Percentiles rank a stretch among this genome's conserved stretches.
These are phyloP conservation scores for Gracilinanus agilis DNA, from an alignment of 2,113 vertebrate genomes.

Conservation along the genomic window DNA sequence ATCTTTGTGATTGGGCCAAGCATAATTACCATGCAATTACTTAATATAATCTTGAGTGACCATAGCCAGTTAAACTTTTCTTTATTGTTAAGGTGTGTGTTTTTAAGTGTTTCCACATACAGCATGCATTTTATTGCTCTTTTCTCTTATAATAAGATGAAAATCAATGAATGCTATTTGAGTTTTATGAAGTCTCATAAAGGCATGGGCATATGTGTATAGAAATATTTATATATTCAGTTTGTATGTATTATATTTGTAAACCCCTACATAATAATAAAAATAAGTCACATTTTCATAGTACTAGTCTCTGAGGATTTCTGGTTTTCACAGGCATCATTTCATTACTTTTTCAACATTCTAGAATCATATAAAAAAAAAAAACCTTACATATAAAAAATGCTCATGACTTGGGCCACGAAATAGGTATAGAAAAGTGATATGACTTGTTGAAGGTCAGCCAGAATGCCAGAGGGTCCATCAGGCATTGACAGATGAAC, in stretches of 20 bases:
- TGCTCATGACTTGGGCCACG: too few relatives aligned
- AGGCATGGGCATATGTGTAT: not conserved
- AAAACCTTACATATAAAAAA: not conserved
- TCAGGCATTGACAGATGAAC: not conserved
- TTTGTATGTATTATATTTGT: not conserved
- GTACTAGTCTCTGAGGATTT: slow-evolving; percentile 1
- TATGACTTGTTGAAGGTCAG: too few relatives aligned
- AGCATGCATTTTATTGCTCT: slow-evolving; percentile 50
- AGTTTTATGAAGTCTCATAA: slow-evolving; percentile 61
- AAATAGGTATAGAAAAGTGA: not conserved
- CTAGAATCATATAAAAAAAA: not conserved
- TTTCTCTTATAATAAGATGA: slow-evolving; percentile 56
- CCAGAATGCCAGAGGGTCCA: too few relatives aligned
- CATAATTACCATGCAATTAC: not conserved
- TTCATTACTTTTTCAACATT: not conserved
- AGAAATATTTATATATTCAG: slow-evolving; percentile 13
- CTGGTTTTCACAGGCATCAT: not conserved
- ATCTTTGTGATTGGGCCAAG: not conserved
- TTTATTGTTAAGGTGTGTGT: not conserved
- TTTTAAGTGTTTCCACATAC: slow-evolving; percentile 42
- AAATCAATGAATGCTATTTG: slow-evolving; percentile 65
- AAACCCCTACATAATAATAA: not conserved
- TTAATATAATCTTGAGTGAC: not conserved
- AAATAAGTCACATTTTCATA: not conserved
- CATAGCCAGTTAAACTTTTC: not conserved